A percentile compares a stretch with the other conserved stretches of the same genome.
These are phyloP conservation scores for Mactra quadrangularis DNA, from an alignment of 1,140 invertebrate species.

Conservation along the genomic window DNA sequence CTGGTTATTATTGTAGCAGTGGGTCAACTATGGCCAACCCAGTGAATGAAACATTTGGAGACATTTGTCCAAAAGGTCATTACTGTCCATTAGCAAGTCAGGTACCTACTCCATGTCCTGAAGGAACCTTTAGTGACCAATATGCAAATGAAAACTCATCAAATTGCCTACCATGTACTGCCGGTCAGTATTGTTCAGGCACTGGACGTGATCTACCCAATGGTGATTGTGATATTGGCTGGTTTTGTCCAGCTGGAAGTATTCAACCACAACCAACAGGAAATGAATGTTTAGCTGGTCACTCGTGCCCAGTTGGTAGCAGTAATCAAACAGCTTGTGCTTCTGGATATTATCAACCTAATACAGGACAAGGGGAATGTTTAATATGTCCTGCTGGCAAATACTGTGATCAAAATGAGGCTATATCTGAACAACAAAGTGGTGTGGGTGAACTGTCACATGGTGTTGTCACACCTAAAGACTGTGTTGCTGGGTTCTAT, in stretches of 20 bases:
- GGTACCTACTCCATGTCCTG: conserved; percentile 71
- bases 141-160: conserved; percentile 77
- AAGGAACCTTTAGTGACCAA: conserved; percentile 74
- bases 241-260: conserved; percentile 81
- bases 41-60: conserved; percentile 79
- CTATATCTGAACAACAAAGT: conserved; percentile 80
- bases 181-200: conserved; percentile 80
- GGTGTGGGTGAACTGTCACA: conserved; percentile 76
- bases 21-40: conserved; percentile 76
- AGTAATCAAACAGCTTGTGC: conserved; percentile 75
- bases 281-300: conserved; percentile 79
- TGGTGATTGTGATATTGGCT: conserved; percentile 77
- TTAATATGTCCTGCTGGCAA: conserved; percentile 75
- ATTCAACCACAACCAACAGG: conserved; percentile 79
- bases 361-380: conserved; percentile 74
- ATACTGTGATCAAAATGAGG: conserved; percentile 82
- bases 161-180: conserved; percentile 80
- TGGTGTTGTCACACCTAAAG: conserved; percentile 81
- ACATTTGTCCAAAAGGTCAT: conserved; percentile 81
- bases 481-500: conserved; percentile 80
- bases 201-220: conserved; percentile 75
- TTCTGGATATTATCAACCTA: conserved; percentile 79
- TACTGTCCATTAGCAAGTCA: conserved; percentile 78
- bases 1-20: conserved; percentile 79
- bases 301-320: conserved; percentile 79